Conservation (phyloP, 2,888 invertebrate genomes). For the Zaprionus lineosus region DNA sequence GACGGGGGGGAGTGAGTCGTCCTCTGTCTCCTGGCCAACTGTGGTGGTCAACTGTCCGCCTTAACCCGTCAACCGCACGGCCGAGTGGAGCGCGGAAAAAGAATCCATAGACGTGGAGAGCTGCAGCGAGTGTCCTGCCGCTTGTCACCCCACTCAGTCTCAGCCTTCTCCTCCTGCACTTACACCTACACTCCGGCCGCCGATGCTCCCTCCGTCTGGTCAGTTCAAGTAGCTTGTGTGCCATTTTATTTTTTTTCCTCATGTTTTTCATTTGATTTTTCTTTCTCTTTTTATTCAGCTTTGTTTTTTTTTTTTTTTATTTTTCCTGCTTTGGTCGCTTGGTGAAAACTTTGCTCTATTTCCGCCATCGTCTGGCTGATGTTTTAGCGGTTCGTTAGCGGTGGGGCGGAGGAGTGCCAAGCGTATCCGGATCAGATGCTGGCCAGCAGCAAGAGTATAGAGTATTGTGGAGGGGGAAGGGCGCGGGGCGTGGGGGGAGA, state of each 20-base stretch:
- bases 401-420: conserved; percentile 11
- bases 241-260: conserved; percentile 43
- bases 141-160: too few species aligned
- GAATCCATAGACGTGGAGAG: conserved; percentile 1
- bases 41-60: conserved; percentile 72
- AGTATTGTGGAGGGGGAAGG: too few species aligned
- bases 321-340: conserved; percentile 23
- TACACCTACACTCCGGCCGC: too few species aligned
- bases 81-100: conserved; percentile 53
- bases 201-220: conserved; percentile 32
- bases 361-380: conserved; percentile 72
- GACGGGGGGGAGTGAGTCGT: conserved; percentile 7
- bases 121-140: too few species aligned
- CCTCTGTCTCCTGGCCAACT: conserved; percentile 38
- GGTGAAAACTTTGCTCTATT: conserved; percentile 73
- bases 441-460: conserved; percentile 29
- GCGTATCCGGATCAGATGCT: conserved; percentile 49
- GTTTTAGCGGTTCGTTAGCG: conserved; percentile 69
- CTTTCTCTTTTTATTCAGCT: conserved; percentile 1
- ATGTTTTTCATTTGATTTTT: conserved; percentile 1
- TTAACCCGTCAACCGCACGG: conserved; percentile 75
- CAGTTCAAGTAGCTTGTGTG: conserved; percentile 75
- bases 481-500: background rate
- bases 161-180: too few species aligned
- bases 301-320: conserved; percentile 21